A percentile compares a stretch with the other conserved stretches of the same genome.
These are phyloP conservation scores for Gallinago jamesoni DNA, from an alignment of 2,113 vertebrate species.

Conservation along the genomic window DNA sequence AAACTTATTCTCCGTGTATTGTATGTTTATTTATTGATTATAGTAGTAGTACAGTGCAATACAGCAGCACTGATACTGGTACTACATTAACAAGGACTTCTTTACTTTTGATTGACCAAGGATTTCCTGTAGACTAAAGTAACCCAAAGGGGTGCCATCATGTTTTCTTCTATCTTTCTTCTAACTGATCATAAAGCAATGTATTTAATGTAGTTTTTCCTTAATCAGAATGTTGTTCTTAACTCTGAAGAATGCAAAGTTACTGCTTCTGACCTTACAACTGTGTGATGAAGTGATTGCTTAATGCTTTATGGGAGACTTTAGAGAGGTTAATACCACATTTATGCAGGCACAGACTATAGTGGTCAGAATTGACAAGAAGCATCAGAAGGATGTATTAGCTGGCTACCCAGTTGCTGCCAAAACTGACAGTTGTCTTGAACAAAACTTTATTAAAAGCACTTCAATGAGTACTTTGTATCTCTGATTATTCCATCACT, in stretches of 20 bases:
- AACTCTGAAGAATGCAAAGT: not conserved
- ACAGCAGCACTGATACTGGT: not conserved
- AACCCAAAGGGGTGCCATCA: not conserved
- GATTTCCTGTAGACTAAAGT: not conserved
- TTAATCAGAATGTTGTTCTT: not conserved
- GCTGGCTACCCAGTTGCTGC: not conserved
- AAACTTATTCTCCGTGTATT: not conserved
- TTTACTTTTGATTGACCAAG: not conserved
- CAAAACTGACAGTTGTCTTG: not conserved
- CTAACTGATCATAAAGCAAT: not conserved
- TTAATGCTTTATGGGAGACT: not conserved
- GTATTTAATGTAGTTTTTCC: not conserved
- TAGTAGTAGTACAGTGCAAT: not conserved
- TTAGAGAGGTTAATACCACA: not conserved
- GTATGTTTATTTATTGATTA: not conserved
- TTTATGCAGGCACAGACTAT: not conserved
- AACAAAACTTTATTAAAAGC: slow-evolving; percentile 16
- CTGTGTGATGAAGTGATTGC: not conserved
- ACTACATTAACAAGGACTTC: not conserved
- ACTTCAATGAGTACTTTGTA: not conserved
- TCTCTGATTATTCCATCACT: not conserved
- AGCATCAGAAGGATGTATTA: not conserved
- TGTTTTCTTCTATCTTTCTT: not conserved
- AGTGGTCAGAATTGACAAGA: not conserved
- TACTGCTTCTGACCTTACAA: not conserved